These are phyloP conservation scores for Microcebus jonahi DNA, from an alignment of 2,113 vertebrate species.

Conservation along the genomic window DNA sequence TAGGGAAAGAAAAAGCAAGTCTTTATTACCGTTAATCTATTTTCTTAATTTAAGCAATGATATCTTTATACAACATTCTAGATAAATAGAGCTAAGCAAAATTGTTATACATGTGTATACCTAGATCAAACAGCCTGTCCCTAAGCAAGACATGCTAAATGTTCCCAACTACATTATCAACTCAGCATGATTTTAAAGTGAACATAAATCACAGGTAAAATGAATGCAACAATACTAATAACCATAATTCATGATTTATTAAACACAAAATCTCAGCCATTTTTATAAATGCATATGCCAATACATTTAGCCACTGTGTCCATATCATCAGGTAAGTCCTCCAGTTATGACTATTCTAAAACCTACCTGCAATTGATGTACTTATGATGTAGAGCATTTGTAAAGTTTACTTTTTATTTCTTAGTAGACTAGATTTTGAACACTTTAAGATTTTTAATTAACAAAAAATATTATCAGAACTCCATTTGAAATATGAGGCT, in stretches of 20 bases:
- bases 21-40: neutral
- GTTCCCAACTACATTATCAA: neutral
- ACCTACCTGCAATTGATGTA: neutral
- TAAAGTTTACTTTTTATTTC: neutral
- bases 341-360: neutral
- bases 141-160: neutral
- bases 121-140: neutral
- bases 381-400: neutral
- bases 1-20: neutral
- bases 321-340: neutral
- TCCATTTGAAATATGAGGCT: neutral
- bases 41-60: neutral
- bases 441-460: constrained; percentile 7
- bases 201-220: constrained; percentile 4
- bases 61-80: neutral
- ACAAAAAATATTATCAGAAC: neutral
- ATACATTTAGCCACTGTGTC: neutral
- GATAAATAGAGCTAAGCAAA: neutral
- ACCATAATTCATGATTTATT: neutral
- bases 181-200: neutral
- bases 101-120: neutral
- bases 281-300: neutral
- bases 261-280: neutral
- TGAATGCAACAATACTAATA: neutral
- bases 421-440: neutral